Conservation (phyloP, 1,140 invertebrate species). For the Acarapis woodi region DNA sequence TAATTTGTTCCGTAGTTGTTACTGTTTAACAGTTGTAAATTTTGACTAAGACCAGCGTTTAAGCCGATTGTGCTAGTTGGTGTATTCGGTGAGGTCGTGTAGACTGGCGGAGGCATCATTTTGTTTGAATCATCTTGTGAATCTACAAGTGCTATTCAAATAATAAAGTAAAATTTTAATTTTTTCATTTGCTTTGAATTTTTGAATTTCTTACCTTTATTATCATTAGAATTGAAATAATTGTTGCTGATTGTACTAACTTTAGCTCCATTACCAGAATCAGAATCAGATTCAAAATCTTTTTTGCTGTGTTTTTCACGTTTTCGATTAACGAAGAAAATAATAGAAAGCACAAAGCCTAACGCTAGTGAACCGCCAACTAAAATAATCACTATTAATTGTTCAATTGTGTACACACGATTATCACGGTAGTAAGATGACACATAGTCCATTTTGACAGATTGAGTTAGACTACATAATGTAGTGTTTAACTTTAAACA, state of each 20-base stretch:
- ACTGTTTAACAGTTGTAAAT: no score
- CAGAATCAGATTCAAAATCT: conserved; percentile 6
- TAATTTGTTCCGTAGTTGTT: no score
- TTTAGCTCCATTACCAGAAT: neutral
- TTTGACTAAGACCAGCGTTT: no score
- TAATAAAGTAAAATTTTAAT: neutral
- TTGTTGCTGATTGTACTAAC: neutral
- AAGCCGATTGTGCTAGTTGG: conserved; percentile 4
- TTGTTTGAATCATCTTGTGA: conserved; percentile 6
- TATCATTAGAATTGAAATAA: conserved; percentile 7
- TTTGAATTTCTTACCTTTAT: conserved; percentile 6
- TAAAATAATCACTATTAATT: conserved; percentile 43
- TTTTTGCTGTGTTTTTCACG: conserved; percentile 38
- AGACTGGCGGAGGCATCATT: conserved; percentile 6
- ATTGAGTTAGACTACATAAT: conserved; percentile 34
- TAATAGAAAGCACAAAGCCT: conserved; percentile 8
- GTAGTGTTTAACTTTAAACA: conserved; percentile 41
- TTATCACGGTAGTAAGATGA: conserved; percentile 33
- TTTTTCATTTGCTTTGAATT: neutral
- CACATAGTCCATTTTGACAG: conserved; percentile 23
- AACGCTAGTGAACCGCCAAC: conserved; percentile 20
- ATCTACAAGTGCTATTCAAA: conserved; percentile 4
- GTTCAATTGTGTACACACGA: conserved; percentile 32
- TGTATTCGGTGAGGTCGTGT: conserved; percentile 1
- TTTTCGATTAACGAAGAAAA: conserved; percentile 52